A percentile compares a stretch with the other conserved stretches of the same genome.
Conservation (phyloP, 2,797 vertebrate species). For the Amazonetta brasiliensis region DNA sequence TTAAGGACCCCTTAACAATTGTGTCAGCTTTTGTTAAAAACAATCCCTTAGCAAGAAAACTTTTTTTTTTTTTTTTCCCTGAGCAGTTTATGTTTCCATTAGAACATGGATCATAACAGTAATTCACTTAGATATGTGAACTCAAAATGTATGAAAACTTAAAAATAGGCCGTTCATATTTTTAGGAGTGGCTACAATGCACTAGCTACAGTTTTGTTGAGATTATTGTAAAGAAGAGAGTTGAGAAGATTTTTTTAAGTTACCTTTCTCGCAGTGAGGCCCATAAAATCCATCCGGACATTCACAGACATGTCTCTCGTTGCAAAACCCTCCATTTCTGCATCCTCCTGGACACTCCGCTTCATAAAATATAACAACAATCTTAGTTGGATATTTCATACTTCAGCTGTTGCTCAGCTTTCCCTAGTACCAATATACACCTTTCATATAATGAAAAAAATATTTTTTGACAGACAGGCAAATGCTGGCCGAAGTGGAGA, state of each 20-base stretch:
- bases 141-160: background rate
- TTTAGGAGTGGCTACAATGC: background rate
- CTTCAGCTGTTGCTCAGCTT: background rate
- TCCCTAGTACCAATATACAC: background rate
- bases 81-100: background rate
- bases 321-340: constrained; percentile 89
- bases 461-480: background rate
- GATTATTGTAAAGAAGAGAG: background rate
- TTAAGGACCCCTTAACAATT: constrained; percentile 7
- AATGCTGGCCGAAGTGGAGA: background rate
- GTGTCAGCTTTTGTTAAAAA: constrained; percentile 6
- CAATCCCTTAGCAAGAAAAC: background rate
- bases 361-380: constrained; percentile 74
- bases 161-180: constrained; percentile 8
- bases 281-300: constrained; percentile 91
- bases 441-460: background rate
- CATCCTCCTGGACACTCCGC: constrained; percentile 91
- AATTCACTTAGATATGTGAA: background rate
- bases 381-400: background rate
- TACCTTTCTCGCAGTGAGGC: constrained; percentile 92
- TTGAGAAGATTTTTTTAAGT: background rate
- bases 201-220: background rate
- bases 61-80: constrained; percentile 4
- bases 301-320: constrained; percentile 87
- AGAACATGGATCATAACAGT: background rate